Base-by-base conservation (phyloP, 2,113 vertebrate genomes). In the Ovis aries region DNA sequence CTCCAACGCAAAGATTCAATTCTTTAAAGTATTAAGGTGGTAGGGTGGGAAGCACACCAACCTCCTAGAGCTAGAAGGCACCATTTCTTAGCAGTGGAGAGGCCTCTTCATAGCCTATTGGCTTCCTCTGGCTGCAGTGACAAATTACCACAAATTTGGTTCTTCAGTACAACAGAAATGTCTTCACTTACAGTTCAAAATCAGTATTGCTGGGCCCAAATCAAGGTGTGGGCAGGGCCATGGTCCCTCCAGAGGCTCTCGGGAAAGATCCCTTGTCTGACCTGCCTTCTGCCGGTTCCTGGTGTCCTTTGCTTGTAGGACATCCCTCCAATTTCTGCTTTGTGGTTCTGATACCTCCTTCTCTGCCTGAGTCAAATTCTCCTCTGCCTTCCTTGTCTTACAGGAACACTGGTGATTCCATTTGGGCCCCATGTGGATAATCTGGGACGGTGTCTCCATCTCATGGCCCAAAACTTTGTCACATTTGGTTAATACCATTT, bases 321-420 rank as follows among this genome's bases (percentile, higher is more conserved):
- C 33, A 17, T 36, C 50, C 2, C 59, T 59, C 52, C 43, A 3
- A 9, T 48, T 62, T 11, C 36, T 40, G 50, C 23, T 33, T 29
- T 0, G 0, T 2, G 50, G 9, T n/a, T 25, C 9, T 1, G 0
- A 25, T 23, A 12, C 25, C 64, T 31, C 48, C 33, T 85, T 33
- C 27, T 13, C 16, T 29, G 13, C 40, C n/a, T 45, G 2, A 14
- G 17, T 83, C 40, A 40, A 0, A 4, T 15, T 57, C 50, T 27
- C 7, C 23, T 33, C 25, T 3, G 0, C 17, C 45, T 80, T 31
- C 4, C 5, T 74, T 9, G 0, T 71, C 31, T 36, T 14, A 5
- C 8, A 17, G 21, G 82, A 23, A n/a, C 10, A 8, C 83, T 45
- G 17, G 59, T 21, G 83, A 36, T 40, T 67, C 36, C 40, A 7